phyloP scores from a whole-genome alignment of 64 coral and sea anemone genomes.

The Actinia equina region DNA sequence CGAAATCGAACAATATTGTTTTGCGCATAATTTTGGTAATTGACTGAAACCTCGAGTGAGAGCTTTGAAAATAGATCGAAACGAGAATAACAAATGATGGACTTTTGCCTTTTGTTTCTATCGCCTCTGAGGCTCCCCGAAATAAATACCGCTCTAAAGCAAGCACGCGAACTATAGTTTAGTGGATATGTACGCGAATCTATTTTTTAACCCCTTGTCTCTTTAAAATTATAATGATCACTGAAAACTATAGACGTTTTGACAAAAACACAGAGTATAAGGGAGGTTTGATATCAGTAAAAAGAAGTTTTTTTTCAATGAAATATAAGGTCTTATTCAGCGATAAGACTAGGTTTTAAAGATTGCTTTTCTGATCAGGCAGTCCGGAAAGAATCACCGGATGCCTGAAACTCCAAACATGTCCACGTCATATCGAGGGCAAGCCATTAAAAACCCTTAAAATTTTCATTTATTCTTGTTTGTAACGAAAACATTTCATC shows the following conservation, averaged over 20 bases:
- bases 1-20: slow-evolving; percentile 99
- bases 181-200: not conserved
- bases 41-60: slow-evolving; percentile 80
- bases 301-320: not conserved
- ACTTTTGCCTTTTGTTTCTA: slow-evolving; percentile 8
- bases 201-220: not conserved
- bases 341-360: not conserved
- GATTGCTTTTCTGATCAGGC: slow-evolving; percentile 11
- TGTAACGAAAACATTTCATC: slow-evolving; percentile 38
- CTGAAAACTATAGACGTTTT: not conserved
- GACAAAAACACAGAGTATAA: not conserved
- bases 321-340: slow-evolving; percentile 17
- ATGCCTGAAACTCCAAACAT: slow-evolving; percentile 13
- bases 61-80: slow-evolving; percentile 64
- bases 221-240: not conserved
- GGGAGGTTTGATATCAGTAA: not conserved
- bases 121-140: slow-evolving; percentile 30
- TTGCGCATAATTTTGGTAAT: slow-evolving; percentile 95
- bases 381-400: slow-evolving; percentile 2
- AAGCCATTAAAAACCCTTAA: slow-evolving; percentile 34
- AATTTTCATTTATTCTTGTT: slow-evolving; percentile 36
- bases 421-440: slow-evolving; percentile 25
- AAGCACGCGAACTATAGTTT: slow-evolving; percentile 22
- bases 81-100: not conserved
- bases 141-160: not conserved